Conservation (phyloP, 2,113 vertebrate species). For the Tricholaema leucomelas region DNA sequence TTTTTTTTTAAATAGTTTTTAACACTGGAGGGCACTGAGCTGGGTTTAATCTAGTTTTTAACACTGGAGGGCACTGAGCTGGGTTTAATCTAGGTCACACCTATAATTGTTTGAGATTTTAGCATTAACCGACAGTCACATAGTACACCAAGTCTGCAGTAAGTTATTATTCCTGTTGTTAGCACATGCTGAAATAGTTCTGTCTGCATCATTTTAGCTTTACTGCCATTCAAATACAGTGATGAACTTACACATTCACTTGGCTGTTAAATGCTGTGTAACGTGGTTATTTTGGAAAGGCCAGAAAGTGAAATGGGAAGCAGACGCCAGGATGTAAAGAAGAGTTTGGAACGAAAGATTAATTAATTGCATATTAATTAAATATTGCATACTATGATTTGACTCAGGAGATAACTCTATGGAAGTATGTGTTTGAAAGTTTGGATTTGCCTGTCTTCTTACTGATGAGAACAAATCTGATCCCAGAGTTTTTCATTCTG, state of each 20-base stretch:
- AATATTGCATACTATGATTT: neutral
- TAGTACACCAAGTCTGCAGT: neutral
- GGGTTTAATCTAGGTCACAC: neutral
- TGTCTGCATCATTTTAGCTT: neutral
- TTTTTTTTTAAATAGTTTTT: neutral
- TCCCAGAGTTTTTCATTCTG: neutral
- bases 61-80: neutral
- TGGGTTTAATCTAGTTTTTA: neutral
- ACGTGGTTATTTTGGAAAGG: neutral
- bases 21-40: neutral
- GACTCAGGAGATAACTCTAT: neutral
- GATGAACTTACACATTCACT: neutral
- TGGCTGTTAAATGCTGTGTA: neutral
- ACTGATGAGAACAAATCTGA: neutral
- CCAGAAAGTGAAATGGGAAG: neutral
- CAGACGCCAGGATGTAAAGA: neutral
- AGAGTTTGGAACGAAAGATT: neutral
- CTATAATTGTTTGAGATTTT: neutral
- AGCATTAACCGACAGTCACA: neutral
- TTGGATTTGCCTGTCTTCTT: neutral
- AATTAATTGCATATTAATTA: neutral
- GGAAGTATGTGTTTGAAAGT: neutral
- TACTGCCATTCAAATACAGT: neutral
- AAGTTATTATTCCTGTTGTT: neutral
- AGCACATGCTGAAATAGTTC: neutral